These are phyloP conservation scores for Craseonycteris thonglongyai DNA, from an alignment of 2,113 vertebrate species.

Conservation along the genomic window DNA sequence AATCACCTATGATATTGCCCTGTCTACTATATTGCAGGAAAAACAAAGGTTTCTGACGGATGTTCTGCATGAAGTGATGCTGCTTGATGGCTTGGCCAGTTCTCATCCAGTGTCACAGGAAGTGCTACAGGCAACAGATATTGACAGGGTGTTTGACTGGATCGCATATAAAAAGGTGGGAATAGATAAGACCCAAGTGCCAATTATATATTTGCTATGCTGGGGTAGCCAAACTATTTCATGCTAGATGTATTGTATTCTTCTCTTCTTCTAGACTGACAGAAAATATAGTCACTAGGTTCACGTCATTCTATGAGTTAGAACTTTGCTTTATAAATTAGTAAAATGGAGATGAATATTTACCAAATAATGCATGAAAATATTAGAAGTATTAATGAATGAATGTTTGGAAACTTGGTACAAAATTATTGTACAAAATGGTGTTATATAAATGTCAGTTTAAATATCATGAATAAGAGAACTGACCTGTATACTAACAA, in stretches of 20 bases:
- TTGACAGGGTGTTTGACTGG: constrained; percentile 97
- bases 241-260: neutral
- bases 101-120: constrained; percentile 98
- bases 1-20: constrained; percentile 31
- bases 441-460: neutral
- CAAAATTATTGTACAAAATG: constrained; percentile 13
- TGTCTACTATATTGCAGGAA: constrained; percentile 85
- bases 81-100: constrained; percentile 91
- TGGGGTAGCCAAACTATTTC: neutral
- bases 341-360: constrained; percentile 25
- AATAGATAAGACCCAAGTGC: constrained; percentile 25
- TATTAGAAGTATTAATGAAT: constrained; percentile 36
- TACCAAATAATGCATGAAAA: constrained; percentile 3
- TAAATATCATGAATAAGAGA: constrained; percentile 21
- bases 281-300: neutral
- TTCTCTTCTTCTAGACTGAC: neutral
- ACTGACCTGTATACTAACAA: neutral
- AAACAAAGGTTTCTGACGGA: constrained; percentile 98
- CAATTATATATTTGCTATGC: neutral
- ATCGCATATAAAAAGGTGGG: constrained; percentile 97
- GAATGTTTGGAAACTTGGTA: neutral
- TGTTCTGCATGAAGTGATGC: constrained; percentile 97
- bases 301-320: neutral
- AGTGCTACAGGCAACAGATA: constrained; percentile 92
- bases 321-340: neutral